Evolutionary conservation across 2,113 vertebrate genomes (phyloP), one percentile per base, ranked within the genome.

Genomic region (Himantopus leucocephalus): DNA sequence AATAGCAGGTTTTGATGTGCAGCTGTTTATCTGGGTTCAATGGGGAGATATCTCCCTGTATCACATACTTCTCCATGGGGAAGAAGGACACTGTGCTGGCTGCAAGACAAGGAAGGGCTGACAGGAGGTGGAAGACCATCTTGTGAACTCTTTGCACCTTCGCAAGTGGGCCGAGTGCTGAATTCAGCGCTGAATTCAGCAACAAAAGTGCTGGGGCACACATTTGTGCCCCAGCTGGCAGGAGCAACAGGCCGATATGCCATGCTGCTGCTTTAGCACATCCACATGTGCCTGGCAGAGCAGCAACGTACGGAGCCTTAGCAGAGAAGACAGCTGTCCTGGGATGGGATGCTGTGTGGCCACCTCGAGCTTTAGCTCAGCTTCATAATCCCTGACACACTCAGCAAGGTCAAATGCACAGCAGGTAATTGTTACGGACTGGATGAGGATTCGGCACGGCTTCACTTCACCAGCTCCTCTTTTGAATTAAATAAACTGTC

Each of bases 401-500:
- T 60, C 0, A 0, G 91, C 52, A 94, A 92, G 60, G 73, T 77
- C 59, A 88, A 77, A 74, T 6, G 7, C 63, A 75, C 39, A 75
- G 56, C 66, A 85, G 48, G 53, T 66, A 83, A 76, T 53, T 75
- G 53, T 76, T 84, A 72, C 0, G 0, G 60, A 75, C 34, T 56
- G 62, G 52, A 63, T 47, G 48, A 90, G 39, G 48, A 79, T 94
- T 82, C 87, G 93, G 66, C 58, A 53, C 0, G 5, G 27, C 35
- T 90, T 90, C 70, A 45, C 14, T 89, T 87, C 90, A 85, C 47
- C 70, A 53, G 73, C 27, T 90, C 81, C 43, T 90, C 84, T 85
- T 81, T n/a, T 3, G 20, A 73, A 72, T 53, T 79, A 91, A 92
- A 91, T 71, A 89, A 91, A 87, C 56, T 72, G 47, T 41, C 85